phyloP scores from a whole-genome alignment of 2,113 vertebrate species.

The Rhea americana region DNA sequence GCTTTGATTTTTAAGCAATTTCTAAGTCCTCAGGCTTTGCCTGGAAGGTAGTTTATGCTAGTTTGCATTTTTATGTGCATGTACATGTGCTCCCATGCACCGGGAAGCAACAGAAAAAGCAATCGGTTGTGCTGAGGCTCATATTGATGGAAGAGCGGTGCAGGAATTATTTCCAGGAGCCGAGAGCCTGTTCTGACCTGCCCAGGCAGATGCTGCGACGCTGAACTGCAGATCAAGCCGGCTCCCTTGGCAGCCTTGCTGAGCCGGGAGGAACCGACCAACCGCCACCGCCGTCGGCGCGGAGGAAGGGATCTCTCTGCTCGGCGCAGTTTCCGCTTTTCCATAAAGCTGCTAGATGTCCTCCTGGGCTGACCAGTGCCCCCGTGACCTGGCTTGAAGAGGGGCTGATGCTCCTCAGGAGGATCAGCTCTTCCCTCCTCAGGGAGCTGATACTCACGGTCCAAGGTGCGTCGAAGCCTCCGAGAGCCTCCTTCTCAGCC shows the following conservation, averaged over 20 bases:
- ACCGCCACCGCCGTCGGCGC: not conserved
- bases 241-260: not conserved
- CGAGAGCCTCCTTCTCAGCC: not conserved
- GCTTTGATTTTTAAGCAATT: conserved; percentile 59
- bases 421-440: too few relatives aligned
- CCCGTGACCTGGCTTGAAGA: accelerated
- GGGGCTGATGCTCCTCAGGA: too few relatives aligned
- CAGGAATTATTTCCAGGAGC: not conserved
- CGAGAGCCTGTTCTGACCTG: not conserved
- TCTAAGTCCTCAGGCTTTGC: conserved; percentile 37
- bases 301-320: not conserved
- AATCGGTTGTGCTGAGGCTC: not conserved
- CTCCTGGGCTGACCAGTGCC: accelerated
- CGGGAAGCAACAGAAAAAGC: conserved; percentile 14
- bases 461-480: not conserved
- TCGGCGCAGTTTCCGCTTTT: not conserved
- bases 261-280: accelerated
- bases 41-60: conserved; percentile 34
- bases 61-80: not conserved
- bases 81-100: not conserved
- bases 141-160: not conserved
- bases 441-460: too few relatives aligned
- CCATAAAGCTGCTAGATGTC: not conserved
- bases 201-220: not conserved
- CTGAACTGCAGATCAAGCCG: not conserved